Conservation (phyloP, 2,797 vertebrate species). For the Diplodus puntazzo region DNA sequence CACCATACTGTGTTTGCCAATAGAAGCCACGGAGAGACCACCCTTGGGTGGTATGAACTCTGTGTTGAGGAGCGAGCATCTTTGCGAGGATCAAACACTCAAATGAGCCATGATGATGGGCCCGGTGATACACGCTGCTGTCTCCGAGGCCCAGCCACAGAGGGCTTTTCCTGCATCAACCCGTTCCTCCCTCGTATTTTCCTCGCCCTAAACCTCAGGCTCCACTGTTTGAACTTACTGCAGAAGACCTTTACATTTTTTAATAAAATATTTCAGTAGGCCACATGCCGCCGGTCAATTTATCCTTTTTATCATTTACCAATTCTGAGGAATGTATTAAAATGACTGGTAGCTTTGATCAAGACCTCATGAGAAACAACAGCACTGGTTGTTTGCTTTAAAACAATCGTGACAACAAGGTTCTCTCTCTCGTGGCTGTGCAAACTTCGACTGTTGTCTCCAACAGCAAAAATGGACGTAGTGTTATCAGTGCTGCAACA, state of each 20-base stretch:
- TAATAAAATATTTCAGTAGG: slow-evolving; percentile 32
- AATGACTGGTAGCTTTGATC: background rate
- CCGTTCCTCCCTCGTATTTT: slow-evolving; percentile 40
- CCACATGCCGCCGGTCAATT: slow-evolving; percentile 37
- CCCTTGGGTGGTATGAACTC: slow-evolving; percentile 70
- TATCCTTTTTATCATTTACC: slow-evolving; percentile 29
- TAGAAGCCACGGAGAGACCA: slow-evolving; percentile 59
- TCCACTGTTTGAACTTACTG: slow-evolving; percentile 68
- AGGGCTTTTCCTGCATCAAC: slow-evolving; percentile 55
- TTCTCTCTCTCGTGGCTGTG: background rate
- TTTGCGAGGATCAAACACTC: slow-evolving; percentile 74
- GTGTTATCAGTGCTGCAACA: background rate
- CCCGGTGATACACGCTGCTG: slow-evolving; percentile 65
- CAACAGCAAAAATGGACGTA: background rate
- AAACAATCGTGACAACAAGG: background rate
- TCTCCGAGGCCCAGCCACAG: slow-evolving; percentile 53
- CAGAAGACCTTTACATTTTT: slow-evolving; percentile 56
- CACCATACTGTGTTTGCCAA: slow-evolving; percentile 71
- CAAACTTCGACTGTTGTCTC: slow-evolving; percentile 8
- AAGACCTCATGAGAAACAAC: background rate
- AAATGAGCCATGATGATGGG: slow-evolving; percentile 74
- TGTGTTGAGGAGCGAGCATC: slow-evolving; percentile 56
- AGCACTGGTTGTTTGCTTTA: background rate
- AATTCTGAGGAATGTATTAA: background rate
- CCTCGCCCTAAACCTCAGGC: slow-evolving; percentile 58